phyloP scores from a whole-genome alignment of 1,140 invertebrate genomes.

The Procambarus clarkii region DNA sequence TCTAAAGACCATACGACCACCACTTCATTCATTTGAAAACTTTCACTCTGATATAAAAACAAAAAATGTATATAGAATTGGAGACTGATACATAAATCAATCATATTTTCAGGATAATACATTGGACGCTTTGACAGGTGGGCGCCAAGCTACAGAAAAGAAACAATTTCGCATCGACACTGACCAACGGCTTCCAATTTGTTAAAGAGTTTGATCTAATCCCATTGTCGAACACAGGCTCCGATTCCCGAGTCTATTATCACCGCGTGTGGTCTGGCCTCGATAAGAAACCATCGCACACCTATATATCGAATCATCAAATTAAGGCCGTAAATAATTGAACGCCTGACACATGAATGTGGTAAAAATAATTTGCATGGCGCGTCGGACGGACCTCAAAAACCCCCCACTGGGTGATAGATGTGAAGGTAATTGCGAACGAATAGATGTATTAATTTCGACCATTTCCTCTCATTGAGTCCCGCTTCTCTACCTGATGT shows the following conservation, averaged over 20 bases:
- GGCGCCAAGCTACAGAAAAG: neutral
- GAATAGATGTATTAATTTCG: conserved; percentile 48
- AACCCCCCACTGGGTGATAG: conserved; percentile 24
- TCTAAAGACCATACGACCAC: neutral
- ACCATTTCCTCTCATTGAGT: conserved; percentile 48
- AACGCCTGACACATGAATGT: conserved; percentile 45
- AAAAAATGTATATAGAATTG: neutral
- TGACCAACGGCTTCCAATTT: conserved; percentile 15
- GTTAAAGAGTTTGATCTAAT: conserved; percentile 20
- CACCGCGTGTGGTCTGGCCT: conserved; percentile 48
- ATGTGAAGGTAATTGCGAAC: conserved; percentile 49
- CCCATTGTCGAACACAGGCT: conserved; percentile 10
- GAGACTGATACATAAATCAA: neutral
- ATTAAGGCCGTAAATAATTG: conserved; percentile 57
- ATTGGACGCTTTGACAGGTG: conserved; percentile 29
- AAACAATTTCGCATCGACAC: conserved; percentile 28
- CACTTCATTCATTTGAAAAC: neutral
- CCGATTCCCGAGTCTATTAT: conserved; percentile 47
- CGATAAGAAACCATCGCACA: conserved; percentile 50
- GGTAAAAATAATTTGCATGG: conserved; percentile 61
- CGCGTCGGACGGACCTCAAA: conserved; percentile 14
- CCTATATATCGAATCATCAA: conserved; percentile 67
- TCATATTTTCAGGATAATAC: neutral
- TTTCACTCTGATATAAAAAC: neutral
- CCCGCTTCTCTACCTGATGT: neutral